Conservation (phyloP, 2,797 vertebrate genomes). For the Lophura swinhoii region DNA sequence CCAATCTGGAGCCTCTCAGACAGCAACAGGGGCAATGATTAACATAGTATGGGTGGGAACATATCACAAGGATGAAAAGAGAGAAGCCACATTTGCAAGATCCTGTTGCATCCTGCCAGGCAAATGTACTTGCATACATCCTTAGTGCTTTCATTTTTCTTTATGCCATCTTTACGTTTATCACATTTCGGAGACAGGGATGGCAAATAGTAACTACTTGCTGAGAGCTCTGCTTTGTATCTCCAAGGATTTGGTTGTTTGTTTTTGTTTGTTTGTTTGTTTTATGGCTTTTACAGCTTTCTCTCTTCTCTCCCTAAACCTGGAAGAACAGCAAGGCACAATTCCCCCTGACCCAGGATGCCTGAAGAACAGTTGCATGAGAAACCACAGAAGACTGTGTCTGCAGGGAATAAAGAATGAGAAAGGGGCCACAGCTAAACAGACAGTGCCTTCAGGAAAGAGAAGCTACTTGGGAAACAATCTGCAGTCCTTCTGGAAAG, state of each 20-base stretch:
- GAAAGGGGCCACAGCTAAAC: background rate
- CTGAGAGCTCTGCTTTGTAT: background rate
- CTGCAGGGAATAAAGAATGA: background rate
- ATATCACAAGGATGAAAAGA: no score
- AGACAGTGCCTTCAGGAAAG: background rate
- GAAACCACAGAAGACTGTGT: no score
- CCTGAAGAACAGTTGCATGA: background rate
- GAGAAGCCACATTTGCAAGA: background rate
- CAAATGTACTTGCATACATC: background rate
- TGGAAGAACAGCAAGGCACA: background rate
- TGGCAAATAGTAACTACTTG: background rate
- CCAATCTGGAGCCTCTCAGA: background rate
- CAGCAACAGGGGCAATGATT: background rate
- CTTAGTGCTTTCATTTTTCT: background rate
- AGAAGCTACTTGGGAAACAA: background rate
- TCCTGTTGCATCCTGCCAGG: background rate
- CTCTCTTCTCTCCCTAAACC: background rate
- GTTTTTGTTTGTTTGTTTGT: background rate
- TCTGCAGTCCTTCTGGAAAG: background rate
- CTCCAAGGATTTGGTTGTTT: background rate
- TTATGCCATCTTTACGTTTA: background rate
- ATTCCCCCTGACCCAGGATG: background rate
- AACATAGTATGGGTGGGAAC: background rate
- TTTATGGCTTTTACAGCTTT: background rate
- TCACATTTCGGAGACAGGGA: background rate